Conservation (phyloP, 1,140 invertebrate genomes). For the Hormaphis cornu region DNA sequence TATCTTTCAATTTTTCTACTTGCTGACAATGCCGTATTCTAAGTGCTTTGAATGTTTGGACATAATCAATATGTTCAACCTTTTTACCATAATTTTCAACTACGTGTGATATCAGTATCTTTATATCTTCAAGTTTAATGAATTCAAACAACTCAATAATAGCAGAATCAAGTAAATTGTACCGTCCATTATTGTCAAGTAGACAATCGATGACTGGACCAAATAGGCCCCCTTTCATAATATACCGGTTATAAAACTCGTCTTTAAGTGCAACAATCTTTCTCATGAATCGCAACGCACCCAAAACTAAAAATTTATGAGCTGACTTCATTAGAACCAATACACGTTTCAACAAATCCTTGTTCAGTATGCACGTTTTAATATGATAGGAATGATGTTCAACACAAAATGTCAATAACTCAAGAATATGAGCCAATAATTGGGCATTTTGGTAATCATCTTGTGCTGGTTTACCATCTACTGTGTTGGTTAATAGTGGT, state of each 20-base stretch:
- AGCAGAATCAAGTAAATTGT: constrained; percentile 97
- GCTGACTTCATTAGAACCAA: constrained; percentile 94
- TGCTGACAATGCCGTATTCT: constrained; percentile 88
- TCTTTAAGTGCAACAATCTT: constrained; percentile 96
- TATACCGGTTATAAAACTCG: constrained; percentile 95
- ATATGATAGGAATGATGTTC: constrained; percentile 99
- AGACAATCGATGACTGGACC: constrained; percentile 94
- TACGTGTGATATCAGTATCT: constrained; percentile 85
- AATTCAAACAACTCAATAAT: constrained; percentile 99
- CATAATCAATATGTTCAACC: constrained; percentile 88
- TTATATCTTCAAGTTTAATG: constrained; percentile 93
- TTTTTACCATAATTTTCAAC: constrained; percentile 91
- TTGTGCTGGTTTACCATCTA: constrained; percentile 70
- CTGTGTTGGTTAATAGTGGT: constrained; percentile 81
- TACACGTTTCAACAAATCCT: constrained; percentile 88
- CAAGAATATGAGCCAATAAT: constrained; percentile 84
- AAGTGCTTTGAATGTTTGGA: constrained; percentile 90
- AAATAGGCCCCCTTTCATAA: constrained; percentile 91
- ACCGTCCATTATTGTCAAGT: constrained; percentile 89
- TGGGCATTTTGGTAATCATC: constrained; percentile 96
- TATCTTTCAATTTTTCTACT: constrained; percentile 77
- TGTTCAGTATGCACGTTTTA: constrained; percentile 94
- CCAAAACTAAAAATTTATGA: constrained; percentile 89
- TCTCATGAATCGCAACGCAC: constrained; percentile 88
- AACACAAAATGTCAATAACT: constrained; percentile 97